Evolutionary conservation across 2,888 invertebrate genomes (phyloP).

Genomic region (Cantharis nigra): DNA sequence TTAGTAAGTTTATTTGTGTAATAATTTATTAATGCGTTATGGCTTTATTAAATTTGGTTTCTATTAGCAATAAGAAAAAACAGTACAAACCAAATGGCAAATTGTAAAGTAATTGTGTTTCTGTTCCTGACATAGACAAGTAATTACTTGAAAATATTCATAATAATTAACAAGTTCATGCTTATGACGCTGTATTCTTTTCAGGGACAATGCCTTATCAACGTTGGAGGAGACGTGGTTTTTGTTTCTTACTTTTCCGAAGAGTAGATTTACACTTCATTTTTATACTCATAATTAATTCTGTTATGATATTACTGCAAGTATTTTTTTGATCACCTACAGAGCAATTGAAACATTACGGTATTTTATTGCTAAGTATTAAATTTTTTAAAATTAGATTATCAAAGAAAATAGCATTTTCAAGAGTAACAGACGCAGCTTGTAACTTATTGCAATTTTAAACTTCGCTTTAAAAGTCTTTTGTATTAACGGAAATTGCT

Average conservation of each 20-base stretch:
- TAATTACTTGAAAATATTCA: constrained; percentile 37
- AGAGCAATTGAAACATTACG: background rate
- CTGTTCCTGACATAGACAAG: constrained; percentile 29
- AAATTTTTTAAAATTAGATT: background rate
- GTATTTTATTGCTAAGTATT: background rate
- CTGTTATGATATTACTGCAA: background rate
- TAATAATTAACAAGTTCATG: constrained; percentile 34
- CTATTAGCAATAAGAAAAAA: background rate
- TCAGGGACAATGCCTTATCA: constrained; percentile 94
- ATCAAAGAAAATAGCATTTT: background rate
- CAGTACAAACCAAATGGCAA: constrained; percentile 14
- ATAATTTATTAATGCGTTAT: background rate
- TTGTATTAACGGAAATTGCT: background rate
- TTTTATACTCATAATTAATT: constrained; percentile 1
- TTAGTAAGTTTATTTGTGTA: background rate
- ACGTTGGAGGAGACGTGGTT: constrained; percentile 94
- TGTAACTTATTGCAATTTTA: background rate
- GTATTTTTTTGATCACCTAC: background rate
- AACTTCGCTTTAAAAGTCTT: background rate
- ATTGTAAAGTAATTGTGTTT: constrained; percentile 11
- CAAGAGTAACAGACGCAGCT: background rate
- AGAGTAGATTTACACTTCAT: constrained; percentile 34
- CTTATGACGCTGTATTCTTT: constrained; percentile 41
- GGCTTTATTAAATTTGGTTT: background rate
- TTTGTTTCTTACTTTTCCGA: constrained; percentile 73